A percentile compares a stretch with the other conserved stretches of the same genome.
These are phyloP conservation scores for Cyclura pinguis DNA, from an alignment of 2,797 vertebrate genomes.

Conservation along the genomic window DNA sequence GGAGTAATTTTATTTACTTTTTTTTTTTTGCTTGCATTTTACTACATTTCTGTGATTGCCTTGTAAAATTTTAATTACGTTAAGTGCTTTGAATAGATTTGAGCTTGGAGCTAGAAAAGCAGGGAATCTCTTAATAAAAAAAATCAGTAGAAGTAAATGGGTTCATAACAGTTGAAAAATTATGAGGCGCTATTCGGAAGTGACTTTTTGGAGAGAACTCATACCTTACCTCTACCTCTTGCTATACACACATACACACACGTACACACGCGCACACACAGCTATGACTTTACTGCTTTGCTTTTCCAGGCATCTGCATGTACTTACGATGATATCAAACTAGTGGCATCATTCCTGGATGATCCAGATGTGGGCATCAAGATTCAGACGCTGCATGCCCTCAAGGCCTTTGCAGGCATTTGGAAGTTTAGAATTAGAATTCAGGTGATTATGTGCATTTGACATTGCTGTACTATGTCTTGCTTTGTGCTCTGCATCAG, in stretches of 20 bases:
- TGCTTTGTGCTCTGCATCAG: neutral
- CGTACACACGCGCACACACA: neutral
- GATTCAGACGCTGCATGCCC: slow-evolving; percentile 72
- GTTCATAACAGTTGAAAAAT: neutral
- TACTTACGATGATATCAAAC: slow-evolving; percentile 59
- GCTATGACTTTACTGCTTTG: neutral
- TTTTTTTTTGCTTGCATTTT: neutral
- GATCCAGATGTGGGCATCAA: slow-evolving; percentile 69
- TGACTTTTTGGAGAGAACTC: neutral
- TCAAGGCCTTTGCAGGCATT: slow-evolving; percentile 75
- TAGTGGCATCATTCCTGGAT: slow-evolving; percentile 70
- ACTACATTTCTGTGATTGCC: neutral
- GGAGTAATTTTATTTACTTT: neutral
- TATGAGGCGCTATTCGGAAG: neutral
- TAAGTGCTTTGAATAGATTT: neutral
- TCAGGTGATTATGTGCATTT: slow-evolving; percentile 61
- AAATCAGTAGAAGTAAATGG: neutral
- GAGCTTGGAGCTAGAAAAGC: neutral
- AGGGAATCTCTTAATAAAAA: neutral
- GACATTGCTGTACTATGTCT: neutral
- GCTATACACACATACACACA: neutral
- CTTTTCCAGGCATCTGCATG: slow-evolving; percentile 65
- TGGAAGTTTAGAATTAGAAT: slow-evolving; percentile 73
- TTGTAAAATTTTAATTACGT: neutral
- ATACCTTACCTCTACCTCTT: neutral